Evolutionary conservation across 2,113 vertebrate species (phyloP).

Genomic region (Anguilla rostrata): DNA sequence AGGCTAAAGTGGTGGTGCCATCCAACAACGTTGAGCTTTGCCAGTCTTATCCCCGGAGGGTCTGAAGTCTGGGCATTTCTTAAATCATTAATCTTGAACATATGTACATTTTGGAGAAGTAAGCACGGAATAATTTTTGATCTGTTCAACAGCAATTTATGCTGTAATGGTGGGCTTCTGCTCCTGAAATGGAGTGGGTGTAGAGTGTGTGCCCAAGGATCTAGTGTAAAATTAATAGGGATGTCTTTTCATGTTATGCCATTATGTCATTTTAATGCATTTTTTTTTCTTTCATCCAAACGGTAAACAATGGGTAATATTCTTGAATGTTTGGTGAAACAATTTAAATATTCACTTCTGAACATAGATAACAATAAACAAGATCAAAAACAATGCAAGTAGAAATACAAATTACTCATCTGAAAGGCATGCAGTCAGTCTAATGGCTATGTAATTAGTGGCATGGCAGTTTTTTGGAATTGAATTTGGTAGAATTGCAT

Average conservation of each 20-base stretch:
- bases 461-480: too few species aligned
- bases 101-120: background rate
- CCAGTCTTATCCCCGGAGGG: background rate
- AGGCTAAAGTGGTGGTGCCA: background rate
- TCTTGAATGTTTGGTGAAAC: background rate
- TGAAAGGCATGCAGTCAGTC: background rate
- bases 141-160: background rate
- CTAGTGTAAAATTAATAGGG: background rate
- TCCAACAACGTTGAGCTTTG: background rate
- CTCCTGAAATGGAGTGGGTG: background rate
- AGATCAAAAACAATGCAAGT: background rate
- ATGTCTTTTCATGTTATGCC: background rate
- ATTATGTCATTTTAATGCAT: background rate
- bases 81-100: conserved; percentile 3
- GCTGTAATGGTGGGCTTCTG: background rate
- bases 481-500: too few species aligned
- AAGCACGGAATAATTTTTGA: background rate
- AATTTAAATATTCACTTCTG: background rate
- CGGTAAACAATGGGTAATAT: background rate
- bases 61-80: background rate
- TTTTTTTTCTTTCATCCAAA: background rate
- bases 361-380: background rate
- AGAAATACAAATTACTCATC: background rate
- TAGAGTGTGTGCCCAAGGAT: background rate
- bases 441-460: background rate